Evolutionary conservation across 2,797 vertebrate species (phyloP).

Genomic region (Pantherophis vulpinus): DNA sequence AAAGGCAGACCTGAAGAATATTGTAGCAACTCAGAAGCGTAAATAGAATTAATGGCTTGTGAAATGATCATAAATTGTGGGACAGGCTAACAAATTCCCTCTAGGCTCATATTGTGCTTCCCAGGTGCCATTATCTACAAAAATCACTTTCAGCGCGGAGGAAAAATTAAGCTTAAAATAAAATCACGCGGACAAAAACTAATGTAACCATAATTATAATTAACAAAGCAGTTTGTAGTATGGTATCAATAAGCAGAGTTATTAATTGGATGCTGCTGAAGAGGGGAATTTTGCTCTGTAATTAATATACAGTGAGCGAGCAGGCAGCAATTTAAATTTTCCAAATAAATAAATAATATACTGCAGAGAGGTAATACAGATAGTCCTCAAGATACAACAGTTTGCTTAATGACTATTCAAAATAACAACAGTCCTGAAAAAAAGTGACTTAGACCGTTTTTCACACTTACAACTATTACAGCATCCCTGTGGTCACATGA

Average conservation of each 20-base stretch:
- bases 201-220: slow-evolving; percentile 56
- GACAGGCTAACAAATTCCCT: slow-evolving; percentile 52
- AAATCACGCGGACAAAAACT: slow-evolving; percentile 44
- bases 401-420: too few relatives aligned
- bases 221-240: slow-evolving; percentile 36
- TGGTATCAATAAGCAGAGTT: neutral
- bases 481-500: too few relatives aligned
- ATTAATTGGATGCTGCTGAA: neutral
- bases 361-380: neutral
- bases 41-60: slow-evolving; percentile 53
- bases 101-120: slow-evolving; percentile 7
- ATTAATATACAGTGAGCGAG: slow-evolving; percentile 23
- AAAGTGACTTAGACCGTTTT: too few relatives aligned
- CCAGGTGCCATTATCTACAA: slow-evolving; percentile 29
- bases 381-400: too few relatives aligned
- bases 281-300: slow-evolving; percentile 23
- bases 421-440: too few relatives aligned
- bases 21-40: neutral
- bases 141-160: slow-evolving; percentile 39
- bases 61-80: slow-evolving; percentile 44
- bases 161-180: slow-evolving; percentile 47
- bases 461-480: too few relatives aligned
- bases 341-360: slow-evolving; percentile 31
- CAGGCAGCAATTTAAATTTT: neutral
- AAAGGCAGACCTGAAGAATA: neutral